Conservation (phyloP, 2,797 vertebrate genomes). For the Emydoidea blandingii region DNA sequence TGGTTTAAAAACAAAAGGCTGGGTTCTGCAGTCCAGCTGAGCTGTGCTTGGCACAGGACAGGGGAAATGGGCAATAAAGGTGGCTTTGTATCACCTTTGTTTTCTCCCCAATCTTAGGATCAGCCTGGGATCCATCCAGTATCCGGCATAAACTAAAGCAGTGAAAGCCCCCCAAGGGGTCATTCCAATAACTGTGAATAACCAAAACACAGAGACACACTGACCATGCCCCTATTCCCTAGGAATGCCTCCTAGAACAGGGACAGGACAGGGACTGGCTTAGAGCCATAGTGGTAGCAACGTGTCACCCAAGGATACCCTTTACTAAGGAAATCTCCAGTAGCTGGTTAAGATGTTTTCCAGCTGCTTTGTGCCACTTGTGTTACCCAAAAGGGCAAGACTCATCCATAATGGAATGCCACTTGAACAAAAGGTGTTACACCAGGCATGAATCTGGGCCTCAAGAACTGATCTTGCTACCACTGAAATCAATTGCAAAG, state of each 20-base stretch:
- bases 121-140: background rate
- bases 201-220: background rate
- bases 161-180: background rate
- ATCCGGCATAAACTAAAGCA: background rate
- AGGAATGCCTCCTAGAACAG: background rate
- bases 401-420: background rate
- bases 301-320: background rate
- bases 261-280: background rate
- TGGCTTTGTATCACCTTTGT: background rate
- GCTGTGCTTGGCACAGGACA: background rate
- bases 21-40: background rate
- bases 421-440: background rate
- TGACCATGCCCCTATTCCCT: background rate
- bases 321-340: background rate
- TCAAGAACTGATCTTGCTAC: background rate
- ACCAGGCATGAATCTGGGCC: background rate
- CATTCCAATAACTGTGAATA: rapidly evolving
- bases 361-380: background rate
- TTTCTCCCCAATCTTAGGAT: background rate
- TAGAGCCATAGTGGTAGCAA: background rate
- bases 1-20: background rate
- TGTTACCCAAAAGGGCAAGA: background rate
- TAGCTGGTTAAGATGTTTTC: background rate
- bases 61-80: background rate
- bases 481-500: background rate